Evolutionary conservation across 2,113 vertebrate species (phyloP).

Genomic region (Ailurus styani): DNA sequence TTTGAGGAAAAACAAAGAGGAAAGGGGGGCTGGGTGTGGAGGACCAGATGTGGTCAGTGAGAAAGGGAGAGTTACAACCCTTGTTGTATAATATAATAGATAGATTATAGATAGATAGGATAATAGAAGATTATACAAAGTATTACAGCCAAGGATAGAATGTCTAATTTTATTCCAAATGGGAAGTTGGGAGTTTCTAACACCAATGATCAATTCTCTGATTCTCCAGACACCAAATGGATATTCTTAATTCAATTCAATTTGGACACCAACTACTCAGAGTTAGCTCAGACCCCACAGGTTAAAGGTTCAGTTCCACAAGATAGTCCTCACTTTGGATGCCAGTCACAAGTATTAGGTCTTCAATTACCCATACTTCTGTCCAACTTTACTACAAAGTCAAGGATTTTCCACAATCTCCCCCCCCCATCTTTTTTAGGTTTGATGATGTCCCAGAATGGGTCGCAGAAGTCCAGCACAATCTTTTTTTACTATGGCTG

Average conservation of each 20-base stretch:
- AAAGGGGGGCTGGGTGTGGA: background rate
- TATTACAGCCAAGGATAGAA: background rate
- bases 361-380: background rate
- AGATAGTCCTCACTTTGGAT: too few species aligned
- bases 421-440: background rate
- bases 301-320: too few species aligned
- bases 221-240: background rate
- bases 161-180: background rate
- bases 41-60: background rate
- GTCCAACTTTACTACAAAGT: background rate
- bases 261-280: background rate
- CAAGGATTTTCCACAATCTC: background rate
- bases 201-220: background rate
- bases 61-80: background rate
- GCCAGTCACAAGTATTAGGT: background rate
- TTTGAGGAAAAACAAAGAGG: background rate
- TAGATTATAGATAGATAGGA: too few species aligned
- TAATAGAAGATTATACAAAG: fast-evolving
- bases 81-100: too few species aligned
- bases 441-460: background rate
- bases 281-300: background rate
- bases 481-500: background rate
- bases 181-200: background rate
- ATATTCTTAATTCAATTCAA: background rate
- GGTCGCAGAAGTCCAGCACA: background rate